Evolutionary conservation across 2,888 invertebrate species (phyloP).

Genomic region (Orthosia incerta): DNA sequence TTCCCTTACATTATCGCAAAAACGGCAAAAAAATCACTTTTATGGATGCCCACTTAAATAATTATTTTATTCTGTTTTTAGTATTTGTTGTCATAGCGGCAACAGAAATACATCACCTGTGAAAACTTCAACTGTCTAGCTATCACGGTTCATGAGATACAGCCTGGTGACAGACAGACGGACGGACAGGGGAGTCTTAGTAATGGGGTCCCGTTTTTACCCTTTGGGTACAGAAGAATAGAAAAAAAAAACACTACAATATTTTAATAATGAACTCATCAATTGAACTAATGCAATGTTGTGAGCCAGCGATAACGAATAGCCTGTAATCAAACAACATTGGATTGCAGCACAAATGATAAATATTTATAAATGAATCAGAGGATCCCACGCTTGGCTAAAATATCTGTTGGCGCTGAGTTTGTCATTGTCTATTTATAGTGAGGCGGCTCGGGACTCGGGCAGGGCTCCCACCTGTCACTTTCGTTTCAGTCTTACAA

Average conservation of each 20-base stretch:
- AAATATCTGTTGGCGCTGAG: conserved; percentile 58
- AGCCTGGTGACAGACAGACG: too few relatives aligned
- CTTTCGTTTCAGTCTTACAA: conserved; percentile 43
- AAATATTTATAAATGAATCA: conserved; percentile 62
- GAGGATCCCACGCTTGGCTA: conserved; percentile 63
- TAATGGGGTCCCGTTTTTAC: neutral
- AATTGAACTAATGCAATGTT: conserved; percentile 18
- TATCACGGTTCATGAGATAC: too few relatives aligned
- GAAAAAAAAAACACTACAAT: neutral
- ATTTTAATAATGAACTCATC: conserved; percentile 6
- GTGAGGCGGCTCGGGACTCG: conserved; percentile 14
- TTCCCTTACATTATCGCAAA: too few relatives aligned
- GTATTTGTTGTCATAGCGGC: too few relatives aligned
- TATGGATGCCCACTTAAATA: too few relatives aligned
- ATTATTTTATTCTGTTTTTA: too few relatives aligned
- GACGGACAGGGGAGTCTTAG: too few relatives aligned
- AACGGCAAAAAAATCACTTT: too few relatives aligned
- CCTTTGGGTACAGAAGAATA: neutral
- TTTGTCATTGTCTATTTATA: conserved; percentile 66
- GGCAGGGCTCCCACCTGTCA: conserved; percentile 60
- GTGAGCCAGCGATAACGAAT: conserved; percentile 11
- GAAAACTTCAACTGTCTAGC: too few relatives aligned
- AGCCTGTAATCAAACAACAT: conserved; percentile 35
- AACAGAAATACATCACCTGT: too few relatives aligned
- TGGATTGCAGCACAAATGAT: conserved; percentile 52